Conservation (phyloP, 2,113 vertebrate genomes). For the Helogale parvula region DNA sequence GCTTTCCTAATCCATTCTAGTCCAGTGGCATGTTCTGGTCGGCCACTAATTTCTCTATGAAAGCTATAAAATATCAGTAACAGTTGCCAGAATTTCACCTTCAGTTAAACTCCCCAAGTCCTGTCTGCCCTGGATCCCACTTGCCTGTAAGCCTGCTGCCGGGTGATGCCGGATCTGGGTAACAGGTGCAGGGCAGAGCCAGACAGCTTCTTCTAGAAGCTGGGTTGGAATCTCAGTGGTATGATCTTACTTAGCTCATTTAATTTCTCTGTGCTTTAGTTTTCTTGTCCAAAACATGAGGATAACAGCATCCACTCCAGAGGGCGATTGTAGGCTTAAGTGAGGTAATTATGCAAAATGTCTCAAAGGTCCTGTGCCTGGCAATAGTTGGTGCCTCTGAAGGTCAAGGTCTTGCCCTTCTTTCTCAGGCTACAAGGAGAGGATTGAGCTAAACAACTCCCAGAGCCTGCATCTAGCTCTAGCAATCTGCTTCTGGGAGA, state of each 20-base stretch:
- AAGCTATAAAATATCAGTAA: background rate
- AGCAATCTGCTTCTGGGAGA: background rate
- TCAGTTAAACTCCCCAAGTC: background rate
- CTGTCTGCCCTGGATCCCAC: background rate
- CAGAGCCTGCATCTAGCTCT: background rate
- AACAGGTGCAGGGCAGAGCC: background rate
- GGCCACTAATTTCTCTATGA: background rate
- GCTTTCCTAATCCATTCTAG: background rate
- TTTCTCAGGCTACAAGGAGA: background rate
- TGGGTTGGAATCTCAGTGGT: background rate
- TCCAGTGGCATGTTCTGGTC: background rate
- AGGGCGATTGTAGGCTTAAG: background rate
- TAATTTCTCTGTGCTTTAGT: background rate
- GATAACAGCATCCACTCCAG: background rate
- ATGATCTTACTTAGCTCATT: background rate
- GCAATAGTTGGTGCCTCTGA: background rate
- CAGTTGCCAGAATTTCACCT: background rate
- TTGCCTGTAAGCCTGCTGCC: background rate
- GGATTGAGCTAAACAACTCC: background rate
- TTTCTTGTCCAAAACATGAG: background rate
- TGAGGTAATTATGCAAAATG: background rate
- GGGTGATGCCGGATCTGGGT: background rate
- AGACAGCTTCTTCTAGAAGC: background rate
- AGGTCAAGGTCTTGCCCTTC: background rate
- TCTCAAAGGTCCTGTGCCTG: background rate